These are phyloP conservation scores for Caenorhabditis imperialis DNA, from an alignment of 2,888 invertebrate species.

Conservation along the genomic window DNA sequence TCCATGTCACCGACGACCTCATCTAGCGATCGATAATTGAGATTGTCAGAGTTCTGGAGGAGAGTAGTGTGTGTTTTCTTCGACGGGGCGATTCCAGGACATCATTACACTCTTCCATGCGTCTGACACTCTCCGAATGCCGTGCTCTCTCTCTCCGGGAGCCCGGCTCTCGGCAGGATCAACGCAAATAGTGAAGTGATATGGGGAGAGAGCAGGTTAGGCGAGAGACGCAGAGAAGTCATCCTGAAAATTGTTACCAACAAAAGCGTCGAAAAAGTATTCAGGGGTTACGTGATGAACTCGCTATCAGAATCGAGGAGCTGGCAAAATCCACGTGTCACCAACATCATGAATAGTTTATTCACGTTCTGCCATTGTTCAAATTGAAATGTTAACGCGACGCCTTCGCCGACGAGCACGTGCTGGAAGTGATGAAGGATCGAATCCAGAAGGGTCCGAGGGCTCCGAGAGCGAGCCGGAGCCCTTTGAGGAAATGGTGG, in stretches of 20 bases:
- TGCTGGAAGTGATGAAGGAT: constrained; percentile 37
- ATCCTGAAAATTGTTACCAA: too few relatives aligned
- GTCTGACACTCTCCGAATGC: constrained; percentile 3
- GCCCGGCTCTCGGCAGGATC: constrained; percentile 20
- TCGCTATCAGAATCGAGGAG: too few relatives aligned
- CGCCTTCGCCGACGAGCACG: constrained; percentile 11
- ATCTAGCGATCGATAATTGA: constrained; percentile 25
- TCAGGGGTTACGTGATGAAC: constrained; percentile 1
- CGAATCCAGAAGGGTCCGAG: background rate
- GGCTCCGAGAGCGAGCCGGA: constrained; percentile 25
- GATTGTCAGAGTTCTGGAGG: constrained; percentile 6
- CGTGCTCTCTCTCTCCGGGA: constrained; percentile 15
- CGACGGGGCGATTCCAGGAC: constrained; percentile 46
- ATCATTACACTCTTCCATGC: constrained; percentile 50
- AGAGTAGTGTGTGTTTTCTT: constrained; percentile 7
- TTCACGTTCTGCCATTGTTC: background rate
- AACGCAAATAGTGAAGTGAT: constrained; percentile 36
- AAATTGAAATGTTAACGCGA: constrained; percentile 9
- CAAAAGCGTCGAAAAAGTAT: constrained; percentile 9
- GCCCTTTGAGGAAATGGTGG: constrained; percentile 39
- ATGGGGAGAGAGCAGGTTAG: constrained; percentile 13
- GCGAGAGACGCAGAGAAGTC: constrained; percentile 26
- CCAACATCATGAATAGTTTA: background rate
- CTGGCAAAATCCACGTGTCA: constrained; percentile 1
- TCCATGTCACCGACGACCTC: constrained; percentile 18